Percentiles rank a stretch among this genome's conserved stretches.
Conservation (phyloP, 2,888 invertebrate genomes). For the Philhelius pedissequus region DNA sequence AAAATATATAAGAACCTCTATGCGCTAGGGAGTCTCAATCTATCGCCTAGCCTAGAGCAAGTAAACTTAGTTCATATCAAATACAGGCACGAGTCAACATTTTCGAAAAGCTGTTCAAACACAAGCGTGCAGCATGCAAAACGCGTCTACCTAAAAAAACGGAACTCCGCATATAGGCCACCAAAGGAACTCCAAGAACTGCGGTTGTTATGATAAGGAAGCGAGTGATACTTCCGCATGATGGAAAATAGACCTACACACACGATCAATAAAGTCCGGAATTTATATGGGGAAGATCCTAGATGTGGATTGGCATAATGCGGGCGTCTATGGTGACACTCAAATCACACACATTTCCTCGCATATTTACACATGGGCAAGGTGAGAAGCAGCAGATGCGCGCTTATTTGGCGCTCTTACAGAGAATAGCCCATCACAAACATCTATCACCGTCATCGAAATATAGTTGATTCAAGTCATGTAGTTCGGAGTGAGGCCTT, state of each 20-base stretch:
- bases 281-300: conserved; percentile 43
- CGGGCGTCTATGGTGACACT: conserved; percentile 11
- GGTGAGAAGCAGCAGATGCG: conserved; percentile 58
- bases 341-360: conserved; percentile 22
- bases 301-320: conserved; percentile 52
- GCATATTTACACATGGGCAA: conserved; percentile 58
- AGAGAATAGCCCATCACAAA: conserved; percentile 20
- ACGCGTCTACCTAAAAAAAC: conserved; percentile 52
- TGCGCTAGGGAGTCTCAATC: not conserved
- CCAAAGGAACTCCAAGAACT: conserved; percentile 44
- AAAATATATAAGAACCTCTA: conserved; percentile 10
- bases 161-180: too few species aligned
- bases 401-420: conserved; percentile 40
- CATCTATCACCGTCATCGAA: conserved; percentile 42
- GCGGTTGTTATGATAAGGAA: conserved; percentile 32
- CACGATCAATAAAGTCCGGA: not conserved
- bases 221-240: conserved; percentile 39
- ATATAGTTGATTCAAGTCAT: conserved; percentile 48
- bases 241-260: not conserved
- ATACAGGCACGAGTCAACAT: conserved; percentile 60
- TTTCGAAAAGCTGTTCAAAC: conserved; percentile 62
- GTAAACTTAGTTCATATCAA: not conserved
- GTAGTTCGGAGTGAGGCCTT: conserved; percentile 25
- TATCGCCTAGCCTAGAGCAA: not conserved
- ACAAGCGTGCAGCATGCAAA: conserved; percentile 54